A percentile compares a stretch with the other conserved stretches of the same genome.
These are phyloP conservation scores for Neelides sp. DNA, from an alignment of 1,140 invertebrate genomes.

Conservation along the genomic window DNA sequence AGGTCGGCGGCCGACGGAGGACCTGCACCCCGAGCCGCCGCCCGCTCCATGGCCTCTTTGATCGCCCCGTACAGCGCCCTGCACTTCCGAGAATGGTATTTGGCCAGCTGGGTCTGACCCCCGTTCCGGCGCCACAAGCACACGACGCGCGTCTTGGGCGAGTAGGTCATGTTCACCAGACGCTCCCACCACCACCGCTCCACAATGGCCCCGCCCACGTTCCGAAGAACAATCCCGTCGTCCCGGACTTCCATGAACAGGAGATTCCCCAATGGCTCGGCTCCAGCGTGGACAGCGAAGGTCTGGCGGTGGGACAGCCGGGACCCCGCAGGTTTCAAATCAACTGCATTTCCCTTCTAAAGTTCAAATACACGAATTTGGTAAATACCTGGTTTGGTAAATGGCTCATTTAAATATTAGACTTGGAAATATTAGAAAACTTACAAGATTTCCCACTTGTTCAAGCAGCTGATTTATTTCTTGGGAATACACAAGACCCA, in stretches of 20 bases:
- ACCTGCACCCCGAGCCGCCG: slow-evolving; percentile 67
- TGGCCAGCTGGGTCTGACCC: slow-evolving; percentile 84
- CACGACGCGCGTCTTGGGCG: slow-evolving; percentile 91
- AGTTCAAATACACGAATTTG: background rate
- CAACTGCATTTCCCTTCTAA: slow-evolving; percentile 29
- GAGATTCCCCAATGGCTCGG: slow-evolving; percentile 77
- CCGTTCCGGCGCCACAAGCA: slow-evolving; percentile 88
- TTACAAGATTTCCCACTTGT: slow-evolving; percentile 84
- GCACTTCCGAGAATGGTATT: slow-evolving; percentile 99
- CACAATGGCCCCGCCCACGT: slow-evolving; percentile 84
- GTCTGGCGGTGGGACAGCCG: slow-evolving; percentile 89
- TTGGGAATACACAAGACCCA: slow-evolving; percentile 91
- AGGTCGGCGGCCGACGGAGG: slow-evolving; percentile 61
- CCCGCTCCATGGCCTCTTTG: slow-evolving; percentile 96
- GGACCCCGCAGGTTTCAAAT: slow-evolving; percentile 44
- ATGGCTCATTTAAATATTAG: background rate
- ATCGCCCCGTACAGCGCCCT: slow-evolving; percentile 97
- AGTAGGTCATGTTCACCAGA: slow-evolving; percentile 98
- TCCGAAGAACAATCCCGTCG: slow-evolving; percentile 87
- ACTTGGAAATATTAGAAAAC: slow-evolving; percentile 38
- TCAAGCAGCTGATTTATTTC: slow-evolving; percentile 94
- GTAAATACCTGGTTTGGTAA: background rate
- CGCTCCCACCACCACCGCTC: slow-evolving; percentile 99
- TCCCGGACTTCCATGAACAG: slow-evolving; percentile 96
- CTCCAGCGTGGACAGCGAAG: slow-evolving; percentile 92